Percentiles rank a stretch among this genome's conserved stretches.
Conservation (phyloP, 2,113 vertebrate species). For the Stigmatopora argus region DNA sequence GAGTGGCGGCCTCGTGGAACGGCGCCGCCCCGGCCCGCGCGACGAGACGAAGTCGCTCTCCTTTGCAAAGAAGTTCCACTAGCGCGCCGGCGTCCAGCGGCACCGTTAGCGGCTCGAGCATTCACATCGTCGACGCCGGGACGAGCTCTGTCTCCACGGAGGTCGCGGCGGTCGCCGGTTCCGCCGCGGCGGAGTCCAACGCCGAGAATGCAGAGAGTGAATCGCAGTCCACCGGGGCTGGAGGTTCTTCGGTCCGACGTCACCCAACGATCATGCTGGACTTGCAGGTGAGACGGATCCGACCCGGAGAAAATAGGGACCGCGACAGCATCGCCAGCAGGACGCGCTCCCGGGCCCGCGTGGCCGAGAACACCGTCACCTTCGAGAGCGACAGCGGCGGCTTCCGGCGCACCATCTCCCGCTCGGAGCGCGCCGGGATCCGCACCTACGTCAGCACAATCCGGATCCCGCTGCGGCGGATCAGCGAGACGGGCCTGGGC, state of each 20-base stretch:
- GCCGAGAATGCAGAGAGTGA: constrained; percentile 72
- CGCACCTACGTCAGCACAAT: constrained; percentile 90
- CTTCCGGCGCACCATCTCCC: constrained; percentile 85
- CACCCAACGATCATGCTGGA: constrained; percentile 90
- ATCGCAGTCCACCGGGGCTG: constrained; percentile 56
- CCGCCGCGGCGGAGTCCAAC: constrained; percentile 54
- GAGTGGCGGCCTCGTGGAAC: constrained; percentile 63
- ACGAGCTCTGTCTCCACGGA: constrained; percentile 58
- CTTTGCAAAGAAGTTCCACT: constrained; percentile 65
- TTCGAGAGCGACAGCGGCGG: constrained; percentile 88
- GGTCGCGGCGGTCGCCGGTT: constrained; percentile 51
- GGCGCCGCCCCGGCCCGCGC: constrained; percentile 70
- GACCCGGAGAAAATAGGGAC: constrained; percentile 85
- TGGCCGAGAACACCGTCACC: constrained; percentile 83
- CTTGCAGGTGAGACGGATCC: constrained; percentile 87
- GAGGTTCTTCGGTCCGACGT: constrained; percentile 67
- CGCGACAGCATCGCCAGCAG: constrained; percentile 86
- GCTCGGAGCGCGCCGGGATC: constrained; percentile 82
- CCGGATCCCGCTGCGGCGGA: constrained; percentile 82
- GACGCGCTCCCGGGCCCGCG: constrained; percentile 83
- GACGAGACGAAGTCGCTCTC: constrained; percentile 82
- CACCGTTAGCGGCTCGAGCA: constrained; percentile 24
- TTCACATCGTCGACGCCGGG: constrained; percentile 37
- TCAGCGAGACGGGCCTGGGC: constrained; percentile 82
- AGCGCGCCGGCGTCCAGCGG: constrained; percentile 33